Base-by-base conservation (phyloP, 2,888 invertebrate species). In the Aromia moschata region DNA sequence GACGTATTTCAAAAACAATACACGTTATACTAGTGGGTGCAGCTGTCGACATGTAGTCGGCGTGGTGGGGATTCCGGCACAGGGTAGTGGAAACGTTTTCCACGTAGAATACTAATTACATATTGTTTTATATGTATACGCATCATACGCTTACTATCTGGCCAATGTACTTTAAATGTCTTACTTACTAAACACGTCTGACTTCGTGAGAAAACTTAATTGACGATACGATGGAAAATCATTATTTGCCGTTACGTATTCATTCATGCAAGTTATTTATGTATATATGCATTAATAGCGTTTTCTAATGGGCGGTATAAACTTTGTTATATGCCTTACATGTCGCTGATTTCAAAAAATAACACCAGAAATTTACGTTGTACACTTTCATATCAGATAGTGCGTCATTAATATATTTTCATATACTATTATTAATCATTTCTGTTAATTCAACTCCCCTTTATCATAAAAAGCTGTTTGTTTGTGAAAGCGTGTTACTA, bases 1-100 rank as follows among this genome's bases (percentile, higher is more conserved):
- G 66, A 72, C 63, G 65, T 66, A 70, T 60, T 72, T 72, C 70
- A 65, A 60, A 74, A 70, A 67, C 74, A 67, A 65, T 64, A 66
- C 74, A 74, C 74, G 74, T 70, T 62, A 68, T 65, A 68, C 65
- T 74, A 74, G 74, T 77, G 77, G 77, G 77, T 76, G 77, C 77
- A 77, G 77, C 71, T 75, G 76, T 72, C 74, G 74, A 74, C 74
- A 72, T 75, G 74, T 72, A 73, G 73, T 69, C 72, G 68, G 62
- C 62, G 62, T 65, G 65, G 56, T 65, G 62, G 67, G 64, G 59
- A 51, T 37, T 67, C 36, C 46, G 47, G 47, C 25, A 49, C 49
- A 49, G 49, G 49, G 49, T 49, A 49, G 49, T 49, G 49, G 59
- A 60, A 58, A 59, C n/a, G 60, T 65, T 64, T 63, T 61, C 64